phyloP scores from a whole-genome alignment of 2,113 vertebrate species.

The Ictalurus furcatus region DNA sequence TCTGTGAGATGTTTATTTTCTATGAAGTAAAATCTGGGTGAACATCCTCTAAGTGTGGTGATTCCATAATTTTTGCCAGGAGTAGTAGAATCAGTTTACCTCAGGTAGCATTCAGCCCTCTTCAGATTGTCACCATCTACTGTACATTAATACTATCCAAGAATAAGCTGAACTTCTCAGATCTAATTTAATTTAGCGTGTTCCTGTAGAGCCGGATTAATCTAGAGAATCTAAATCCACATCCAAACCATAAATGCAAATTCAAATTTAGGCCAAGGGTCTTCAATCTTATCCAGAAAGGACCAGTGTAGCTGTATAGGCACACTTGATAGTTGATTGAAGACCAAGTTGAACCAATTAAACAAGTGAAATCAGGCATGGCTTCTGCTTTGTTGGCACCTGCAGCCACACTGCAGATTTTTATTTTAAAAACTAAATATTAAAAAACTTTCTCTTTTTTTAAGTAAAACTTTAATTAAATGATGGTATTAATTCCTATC shows the following conservation, averaged over 20 bases:
- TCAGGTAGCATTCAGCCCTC: neutral
- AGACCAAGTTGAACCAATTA: neutral
- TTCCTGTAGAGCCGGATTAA: neutral
- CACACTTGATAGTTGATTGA: neutral
- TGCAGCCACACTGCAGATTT: neutral
- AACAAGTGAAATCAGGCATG: too few relatives aligned
- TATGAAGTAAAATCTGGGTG: too few relatives aligned
- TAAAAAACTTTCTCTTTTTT: too few relatives aligned
- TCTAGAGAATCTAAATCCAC: neutral
- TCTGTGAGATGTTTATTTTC: too few relatives aligned
- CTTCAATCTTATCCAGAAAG: too few relatives aligned
- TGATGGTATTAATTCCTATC: neutral
- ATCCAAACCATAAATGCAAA: too few relatives aligned
- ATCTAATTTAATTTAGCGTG: neutral
- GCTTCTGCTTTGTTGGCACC: too few relatives aligned
- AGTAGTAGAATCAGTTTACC: constrained; percentile 3
- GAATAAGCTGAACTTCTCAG: neutral
- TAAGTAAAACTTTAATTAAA: neutral
- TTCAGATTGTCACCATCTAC: constrained; percentile 50
- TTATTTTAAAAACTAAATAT: too few relatives aligned
- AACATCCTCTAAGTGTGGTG: too few relatives aligned
- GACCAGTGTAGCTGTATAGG: too few relatives aligned
- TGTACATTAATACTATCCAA: constrained; percentile 23
- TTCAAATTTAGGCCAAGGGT: too few relatives aligned
- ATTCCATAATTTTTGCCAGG: too few relatives aligned